Evolutionary conservation across 2,113 vertebrate species (phyloP).

Genomic region (Illadopsis cleaveri): DNA sequence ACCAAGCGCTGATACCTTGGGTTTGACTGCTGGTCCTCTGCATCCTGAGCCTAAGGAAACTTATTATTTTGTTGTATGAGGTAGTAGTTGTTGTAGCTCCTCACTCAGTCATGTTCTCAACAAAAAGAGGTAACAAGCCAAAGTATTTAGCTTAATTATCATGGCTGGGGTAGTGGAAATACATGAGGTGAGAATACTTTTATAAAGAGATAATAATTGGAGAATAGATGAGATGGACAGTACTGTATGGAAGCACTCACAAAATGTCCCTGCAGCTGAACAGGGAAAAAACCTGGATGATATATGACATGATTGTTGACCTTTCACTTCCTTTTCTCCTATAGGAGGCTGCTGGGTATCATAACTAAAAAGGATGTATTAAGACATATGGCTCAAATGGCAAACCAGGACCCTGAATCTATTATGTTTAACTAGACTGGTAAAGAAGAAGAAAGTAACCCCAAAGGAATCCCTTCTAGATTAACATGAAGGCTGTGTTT

Average conservation of each 20-base stretch:
- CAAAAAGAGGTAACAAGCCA: not conserved
- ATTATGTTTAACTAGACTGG: conserved; percentile 93
- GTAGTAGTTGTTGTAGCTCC: not conserved
- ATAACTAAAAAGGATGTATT: conserved; percentile 98
- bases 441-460: conserved; percentile 35
- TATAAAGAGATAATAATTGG: not conserved
- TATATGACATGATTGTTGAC: conserved; percentile 17
- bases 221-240: not conserved
- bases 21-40: not conserved
- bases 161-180: not conserved
- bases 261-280: not conserved
- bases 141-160: not conserved
- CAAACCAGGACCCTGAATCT: conserved; percentile 98
- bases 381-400: conserved; percentile 99
- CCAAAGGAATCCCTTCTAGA: conserved; percentile 49
- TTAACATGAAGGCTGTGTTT: conserved; percentile 46
- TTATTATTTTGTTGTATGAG: not conserved
- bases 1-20: not conserved
- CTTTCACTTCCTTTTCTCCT: conserved; percentile 56
- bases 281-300: not conserved
- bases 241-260: not conserved
- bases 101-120: not conserved
- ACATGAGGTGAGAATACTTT: not conserved
- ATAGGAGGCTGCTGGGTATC: conserved; percentile 82
- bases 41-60: not conserved